Evolutionary conservation across 2,888 invertebrate genomes (phyloP).

Genomic region (Eristalis pertinax): DNA sequence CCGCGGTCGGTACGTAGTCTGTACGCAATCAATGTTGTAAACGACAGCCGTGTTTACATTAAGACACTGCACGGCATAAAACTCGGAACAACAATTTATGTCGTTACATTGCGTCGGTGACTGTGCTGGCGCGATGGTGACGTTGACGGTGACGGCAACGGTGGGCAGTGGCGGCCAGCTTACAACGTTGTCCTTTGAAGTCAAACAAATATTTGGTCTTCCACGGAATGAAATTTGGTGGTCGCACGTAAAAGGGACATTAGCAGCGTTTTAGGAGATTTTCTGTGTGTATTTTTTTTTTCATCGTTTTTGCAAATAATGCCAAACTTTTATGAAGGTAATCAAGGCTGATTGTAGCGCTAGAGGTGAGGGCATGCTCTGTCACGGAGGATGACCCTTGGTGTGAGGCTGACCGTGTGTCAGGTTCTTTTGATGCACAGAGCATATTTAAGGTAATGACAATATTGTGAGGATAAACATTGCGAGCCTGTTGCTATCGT

Average conservation of each 20-base stretch:
- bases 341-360: background rate
- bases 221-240: background rate
- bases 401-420: background rate
- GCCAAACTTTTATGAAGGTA: background rate
- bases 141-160: background rate
- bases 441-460: background rate
- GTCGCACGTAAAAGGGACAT: background rate
- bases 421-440: background rate
- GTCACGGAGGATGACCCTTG: background rate
- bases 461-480: background rate
- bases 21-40: conserved; percentile 9
- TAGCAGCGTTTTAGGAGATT: background rate
- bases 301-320: background rate
- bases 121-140: background rate
- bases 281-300: background rate
- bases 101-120: background rate
- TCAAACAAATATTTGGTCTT: background rate
- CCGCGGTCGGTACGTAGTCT: background rate
- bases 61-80: background rate
- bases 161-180: background rate
- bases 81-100: background rate
- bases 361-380: background rate
- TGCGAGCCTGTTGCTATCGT: background rate
- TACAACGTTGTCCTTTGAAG: background rate
- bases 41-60: conserved; percentile 6